Evolutionary conservation across 2,113 vertebrate genomes (phyloP), one percentile per base, ranked within the genome.

Genomic region (Hassar affinis): DNA sequence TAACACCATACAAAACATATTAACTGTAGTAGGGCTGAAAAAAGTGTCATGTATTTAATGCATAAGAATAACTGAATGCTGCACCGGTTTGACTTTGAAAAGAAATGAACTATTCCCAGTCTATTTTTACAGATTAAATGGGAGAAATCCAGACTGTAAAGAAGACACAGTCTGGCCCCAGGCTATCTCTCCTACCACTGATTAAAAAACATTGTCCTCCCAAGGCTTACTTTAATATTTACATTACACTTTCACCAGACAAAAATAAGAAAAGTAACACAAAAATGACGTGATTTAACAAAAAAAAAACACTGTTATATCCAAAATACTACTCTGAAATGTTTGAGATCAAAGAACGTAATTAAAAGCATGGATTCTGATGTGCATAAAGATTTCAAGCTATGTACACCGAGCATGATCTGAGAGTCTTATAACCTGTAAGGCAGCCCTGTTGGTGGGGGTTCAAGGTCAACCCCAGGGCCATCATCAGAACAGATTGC

Each of bases 321-420:
- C 15, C 42, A 27, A 78, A 78, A 81, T 57, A 68, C 74, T 77
- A 79, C 20, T 79, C 56, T 33, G 76, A 61, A 79, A 84, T 84
- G 59, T 4, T 81, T 69, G 38, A 6, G 52, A 72, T 51, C 69
- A 71, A 71, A 75, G 42, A 35, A 66, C 38, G 7, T 35, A 11
- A 69, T 18, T 68, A 64, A 76, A 85, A 79, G 56, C 47, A 27
- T 10, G 38, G 62, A 62, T 77, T 77, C 47, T 4, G 38, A 45
- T 33, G 22, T 78, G 51, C 59, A 52, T 47, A 78, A 79, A 76
- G 30, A 75, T 12, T 69, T 69, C 79, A 88, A 88, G 85, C 82
- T 84, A 88, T 88, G 69, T 88, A 88, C 83, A 84, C 25, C 54
- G 54, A 84, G 45, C 22, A 27, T 80, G 54, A 75, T n/a, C 66